Percentiles rank a stretch among this genome's conserved stretches.
Evolutionary conservation across 2,888 invertebrate genomes (phyloP).

Genomic region (Nysson spinosus): DNA sequence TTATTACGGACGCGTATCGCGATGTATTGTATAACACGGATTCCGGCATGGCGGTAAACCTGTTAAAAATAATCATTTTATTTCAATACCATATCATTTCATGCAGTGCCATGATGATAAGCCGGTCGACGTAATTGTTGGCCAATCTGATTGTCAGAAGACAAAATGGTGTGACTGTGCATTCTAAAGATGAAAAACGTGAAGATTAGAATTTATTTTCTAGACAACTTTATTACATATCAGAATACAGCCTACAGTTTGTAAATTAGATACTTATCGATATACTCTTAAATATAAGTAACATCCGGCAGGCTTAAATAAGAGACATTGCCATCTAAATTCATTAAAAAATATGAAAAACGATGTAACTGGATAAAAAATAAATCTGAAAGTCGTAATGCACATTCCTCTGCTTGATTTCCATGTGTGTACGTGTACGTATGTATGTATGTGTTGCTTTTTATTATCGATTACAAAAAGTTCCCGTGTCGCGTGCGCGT

Average conservation of each 20-base stretch:
- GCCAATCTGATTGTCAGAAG: too few species aligned
- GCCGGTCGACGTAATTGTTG: too few species aligned
- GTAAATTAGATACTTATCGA: constrained; percentile 72
- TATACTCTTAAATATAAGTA: constrained; percentile 74
- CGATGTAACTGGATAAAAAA: constrained; percentile 65
- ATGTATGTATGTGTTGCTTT: constrained; percentile 9
- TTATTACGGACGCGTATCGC: too few species aligned
- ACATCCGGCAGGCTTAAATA: constrained; percentile 71
- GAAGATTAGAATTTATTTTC: constrained; percentile 57
- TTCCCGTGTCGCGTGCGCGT: constrained; percentile 34
- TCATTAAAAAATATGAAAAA: constrained; percentile 69
- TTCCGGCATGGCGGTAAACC: too few species aligned
- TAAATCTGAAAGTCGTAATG: constrained; percentile 64
- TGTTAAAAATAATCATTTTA: too few species aligned
- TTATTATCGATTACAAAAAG: constrained; percentile 64
- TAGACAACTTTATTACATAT: constrained; percentile 75
- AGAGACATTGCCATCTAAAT: constrained; percentile 65
- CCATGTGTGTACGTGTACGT: constrained; percentile 4
- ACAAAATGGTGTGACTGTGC: too few species aligned
- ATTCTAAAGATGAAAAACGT: too few species aligned
- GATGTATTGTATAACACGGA: too few species aligned
- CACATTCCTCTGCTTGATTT: constrained; percentile 56
- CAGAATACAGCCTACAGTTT: constrained; percentile 75
- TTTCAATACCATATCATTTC: too few species aligned
- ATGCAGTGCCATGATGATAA: too few species aligned